Evolutionary conservation across 2,797 vertebrate genomes (phyloP).

Genomic region (Leptodactylus fallax): DNA sequence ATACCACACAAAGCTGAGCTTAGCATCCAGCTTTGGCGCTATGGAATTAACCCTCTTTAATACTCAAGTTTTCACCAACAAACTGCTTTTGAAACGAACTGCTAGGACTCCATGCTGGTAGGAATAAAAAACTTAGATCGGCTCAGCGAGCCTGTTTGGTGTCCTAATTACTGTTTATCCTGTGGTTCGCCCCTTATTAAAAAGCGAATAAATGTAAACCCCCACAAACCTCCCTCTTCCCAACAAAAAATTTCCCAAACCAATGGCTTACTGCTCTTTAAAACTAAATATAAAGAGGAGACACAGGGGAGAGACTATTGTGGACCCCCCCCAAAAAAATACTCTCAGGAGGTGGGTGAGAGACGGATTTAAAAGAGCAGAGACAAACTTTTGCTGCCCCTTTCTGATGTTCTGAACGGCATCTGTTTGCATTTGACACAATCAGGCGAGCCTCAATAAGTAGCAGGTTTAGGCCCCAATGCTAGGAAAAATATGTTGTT

Average conservation of each 20-base stretch:
- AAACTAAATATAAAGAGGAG: slow-evolving; percentile 19
- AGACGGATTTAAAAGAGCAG: slow-evolving; percentile 11
- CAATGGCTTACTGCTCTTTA: slow-evolving; percentile 1
- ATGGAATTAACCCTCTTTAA: slow-evolving; percentile 1
- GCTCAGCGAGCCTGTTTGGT: slow-evolving; percentile 82
- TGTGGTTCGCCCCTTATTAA: slow-evolving; percentile 85
- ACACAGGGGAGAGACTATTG: slow-evolving; percentile 26
- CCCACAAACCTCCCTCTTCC: slow-evolving; percentile 32
- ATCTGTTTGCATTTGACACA: slow-evolving; percentile 45
- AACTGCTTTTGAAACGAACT: slow-evolving; percentile 21
- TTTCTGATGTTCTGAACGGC: slow-evolving; percentile 11
- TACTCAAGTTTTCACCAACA: neutral
- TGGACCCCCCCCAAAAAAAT: slow-evolving; percentile 12
- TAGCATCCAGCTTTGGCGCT: neutral
- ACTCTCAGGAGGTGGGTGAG: slow-evolving; percentile 38
- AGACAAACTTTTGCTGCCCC: neutral
- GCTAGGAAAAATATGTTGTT: slow-evolving; percentile 13
- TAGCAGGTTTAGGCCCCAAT: neutral
- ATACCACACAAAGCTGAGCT: neutral
- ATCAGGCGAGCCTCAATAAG: neutral
- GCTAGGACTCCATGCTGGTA: slow-evolving; percentile 79
- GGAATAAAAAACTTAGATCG: slow-evolving; percentile 80
- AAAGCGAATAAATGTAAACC: slow-evolving; percentile 74
- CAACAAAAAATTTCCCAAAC: neutral
- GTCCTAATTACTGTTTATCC: slow-evolving; percentile 86